Conservation (phyloP, 2,113 vertebrate genomes). For the Paramisgurnus dabryanus region DNA sequence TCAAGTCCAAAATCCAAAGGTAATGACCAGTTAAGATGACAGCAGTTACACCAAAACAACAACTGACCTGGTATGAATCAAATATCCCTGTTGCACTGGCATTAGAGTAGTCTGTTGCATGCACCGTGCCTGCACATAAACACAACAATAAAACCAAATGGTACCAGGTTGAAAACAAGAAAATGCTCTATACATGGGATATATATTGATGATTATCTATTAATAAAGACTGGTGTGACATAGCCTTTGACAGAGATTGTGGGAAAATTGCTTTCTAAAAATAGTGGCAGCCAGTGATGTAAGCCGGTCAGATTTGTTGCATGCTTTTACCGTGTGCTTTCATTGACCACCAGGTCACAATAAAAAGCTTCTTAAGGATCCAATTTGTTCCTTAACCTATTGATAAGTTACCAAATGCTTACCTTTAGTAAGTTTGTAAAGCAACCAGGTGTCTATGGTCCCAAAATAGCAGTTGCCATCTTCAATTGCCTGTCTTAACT, state of each 20-base stretch:
- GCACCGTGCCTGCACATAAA: constrained; percentile 78
- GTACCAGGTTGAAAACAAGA: neutral
- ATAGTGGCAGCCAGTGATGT: neutral
- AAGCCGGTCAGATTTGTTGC: neutral
- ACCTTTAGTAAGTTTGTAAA: constrained; percentile 93
- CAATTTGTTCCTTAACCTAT: neutral
- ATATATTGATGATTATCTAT: neutral
- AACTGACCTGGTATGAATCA: constrained; percentile 85
- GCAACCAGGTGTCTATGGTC: constrained; percentile 92
- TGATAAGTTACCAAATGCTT: neutral
- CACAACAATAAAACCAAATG: neutral
- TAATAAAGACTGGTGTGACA: neutral
- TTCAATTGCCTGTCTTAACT: constrained; percentile 81
- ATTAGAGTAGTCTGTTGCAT: constrained; percentile 95
- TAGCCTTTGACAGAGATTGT: neutral
- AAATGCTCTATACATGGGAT: neutral
- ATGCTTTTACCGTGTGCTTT: neutral
- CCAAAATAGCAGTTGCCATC: constrained; percentile 92
- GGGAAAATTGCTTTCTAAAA: neutral
- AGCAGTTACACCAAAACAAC: neutral
- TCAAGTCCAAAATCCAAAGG: neutral
- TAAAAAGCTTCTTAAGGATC: neutral
- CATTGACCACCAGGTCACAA: neutral
- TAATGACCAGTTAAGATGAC: constrained; percentile 21
- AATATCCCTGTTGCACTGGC: constrained; percentile 92